These are phyloP conservation scores for Orthonychiurus folsomi DNA, from an alignment of 2,888 invertebrate species.

Conservation along the genomic window DNA sequence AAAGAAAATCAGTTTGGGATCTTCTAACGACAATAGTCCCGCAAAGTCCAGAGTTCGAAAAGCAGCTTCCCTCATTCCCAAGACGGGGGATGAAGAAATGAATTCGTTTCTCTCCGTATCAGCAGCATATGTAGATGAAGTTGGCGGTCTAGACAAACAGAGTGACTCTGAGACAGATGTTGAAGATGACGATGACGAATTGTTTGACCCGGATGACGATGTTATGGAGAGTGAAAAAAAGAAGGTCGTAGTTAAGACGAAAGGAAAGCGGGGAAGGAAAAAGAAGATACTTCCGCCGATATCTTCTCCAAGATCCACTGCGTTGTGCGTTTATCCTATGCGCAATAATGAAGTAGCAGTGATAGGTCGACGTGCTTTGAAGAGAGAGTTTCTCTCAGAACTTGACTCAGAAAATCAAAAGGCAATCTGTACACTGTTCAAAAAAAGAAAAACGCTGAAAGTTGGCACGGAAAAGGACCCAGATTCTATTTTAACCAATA, in stretches of 20 bases:
- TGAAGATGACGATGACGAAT: neutral
- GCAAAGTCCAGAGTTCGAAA: no score
- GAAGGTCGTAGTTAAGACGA: no score
- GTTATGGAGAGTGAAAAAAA: neutral
- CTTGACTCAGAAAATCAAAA: neutral
- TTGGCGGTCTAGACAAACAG: neutral
- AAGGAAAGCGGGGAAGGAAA: neutral
- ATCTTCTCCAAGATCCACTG: no score
- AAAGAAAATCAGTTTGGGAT: no score
- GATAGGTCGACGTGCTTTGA: neutral
- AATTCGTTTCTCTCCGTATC: no score
- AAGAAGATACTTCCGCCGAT: no score
- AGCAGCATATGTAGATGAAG: neutral
- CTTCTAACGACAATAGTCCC: no score
- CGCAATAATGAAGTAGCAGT: neutral
- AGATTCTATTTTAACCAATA: neutral
- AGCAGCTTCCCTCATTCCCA: no score
- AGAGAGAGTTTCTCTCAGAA: neutral
- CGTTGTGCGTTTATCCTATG: neutral
- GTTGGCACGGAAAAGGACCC: neutral
- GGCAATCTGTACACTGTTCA: neutral
- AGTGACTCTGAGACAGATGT: neutral
- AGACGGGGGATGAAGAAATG: no score
- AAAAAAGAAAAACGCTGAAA: neutral
- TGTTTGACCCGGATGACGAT: neutral